phyloP scores from a whole-genome alignment of 2,888 invertebrate species.

The Drosophila cognata region DNA sequence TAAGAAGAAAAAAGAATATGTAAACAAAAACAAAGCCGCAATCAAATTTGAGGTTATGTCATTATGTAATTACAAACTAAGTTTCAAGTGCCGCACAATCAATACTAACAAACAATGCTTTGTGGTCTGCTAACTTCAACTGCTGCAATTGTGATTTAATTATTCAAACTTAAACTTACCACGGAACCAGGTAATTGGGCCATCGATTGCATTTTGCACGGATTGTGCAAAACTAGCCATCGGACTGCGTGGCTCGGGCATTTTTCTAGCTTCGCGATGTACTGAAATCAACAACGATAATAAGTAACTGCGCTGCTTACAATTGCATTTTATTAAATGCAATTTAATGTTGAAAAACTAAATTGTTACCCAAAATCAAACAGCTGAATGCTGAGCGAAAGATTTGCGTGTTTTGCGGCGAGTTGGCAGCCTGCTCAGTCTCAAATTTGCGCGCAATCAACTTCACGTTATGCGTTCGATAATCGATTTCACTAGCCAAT shows the following conservation, averaged over 20 bases:
- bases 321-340: background rate
- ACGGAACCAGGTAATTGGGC: conserved; percentile 90
- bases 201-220: conserved; percentile 87
- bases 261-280: conserved; percentile 49
- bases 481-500: background rate
- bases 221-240: conserved; percentile 86
- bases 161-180: conserved; percentile 86
- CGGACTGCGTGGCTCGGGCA: conserved; percentile 84
- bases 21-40: conserved; percentile 54
- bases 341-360: background rate
- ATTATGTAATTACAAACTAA: conserved; percentile 81
- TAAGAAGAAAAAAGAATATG: conserved; percentile 1
- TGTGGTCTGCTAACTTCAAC: too few relatives aligned
- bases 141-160: background rate
- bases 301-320: background rate
- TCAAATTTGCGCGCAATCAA: conserved; percentile 24
- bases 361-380: conserved; percentile 55
- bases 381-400: conserved; percentile 47
- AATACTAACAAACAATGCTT: background rate
- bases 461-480: conserved; percentile 31
- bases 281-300: conserved; percentile 33
- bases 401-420: background rate
- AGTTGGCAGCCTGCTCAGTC: conserved; percentile 27
- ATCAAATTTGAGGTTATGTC: conserved; percentile 81
- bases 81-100: conserved; percentile 3